A percentile compares a stretch with the other conserved stretches of the same genome.
Evolutionary conservation across 2,888 invertebrate species (phyloP).

Genomic region (Ditula angustiorana): DNA sequence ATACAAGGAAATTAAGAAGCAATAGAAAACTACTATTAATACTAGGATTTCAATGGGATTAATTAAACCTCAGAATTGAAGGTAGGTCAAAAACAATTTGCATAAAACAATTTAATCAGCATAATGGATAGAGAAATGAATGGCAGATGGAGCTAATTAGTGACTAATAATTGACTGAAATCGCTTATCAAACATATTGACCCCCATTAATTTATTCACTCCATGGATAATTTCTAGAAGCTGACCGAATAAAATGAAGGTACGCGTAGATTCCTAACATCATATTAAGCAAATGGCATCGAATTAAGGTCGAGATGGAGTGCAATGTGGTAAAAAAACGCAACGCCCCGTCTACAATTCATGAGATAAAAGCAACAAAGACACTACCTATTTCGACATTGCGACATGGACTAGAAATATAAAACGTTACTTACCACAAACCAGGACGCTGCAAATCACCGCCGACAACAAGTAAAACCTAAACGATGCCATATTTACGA

Average conservation of each 20-base stretch:
- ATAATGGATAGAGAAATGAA: too few species aligned
- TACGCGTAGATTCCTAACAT: constrained; percentile 9
- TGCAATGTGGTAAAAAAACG: constrained; percentile 27
- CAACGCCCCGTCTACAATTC: constrained; percentile 38
- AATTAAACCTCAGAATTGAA: too few species aligned
- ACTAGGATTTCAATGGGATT: too few species aligned
- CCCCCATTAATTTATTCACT: constrained; percentile 2
- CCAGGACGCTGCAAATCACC: constrained; percentile 64
- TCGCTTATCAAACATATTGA: background rate
- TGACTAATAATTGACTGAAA: background rate
- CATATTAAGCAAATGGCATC: constrained; percentile 7
- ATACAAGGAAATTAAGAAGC: too few species aligned
- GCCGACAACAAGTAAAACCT: constrained; percentile 66
- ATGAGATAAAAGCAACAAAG: constrained; percentile 56
- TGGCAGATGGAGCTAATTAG: background rate
- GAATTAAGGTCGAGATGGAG: constrained; percentile 12
- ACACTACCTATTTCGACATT: constrained; percentile 31
- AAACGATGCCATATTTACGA: constrained; percentile 63
- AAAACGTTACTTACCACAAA: constrained; percentile 64
- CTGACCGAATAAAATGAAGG: constrained; percentile 12
- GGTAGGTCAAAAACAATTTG: background rate
- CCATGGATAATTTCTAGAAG: constrained; percentile 20
- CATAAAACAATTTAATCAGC: background rate
- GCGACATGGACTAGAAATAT: constrained; percentile 23
- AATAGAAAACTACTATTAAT: too few species aligned